These are phyloP conservation scores for Hippolais icterina DNA, from an alignment of 2,113 vertebrate genomes.

Conservation along the genomic window DNA sequence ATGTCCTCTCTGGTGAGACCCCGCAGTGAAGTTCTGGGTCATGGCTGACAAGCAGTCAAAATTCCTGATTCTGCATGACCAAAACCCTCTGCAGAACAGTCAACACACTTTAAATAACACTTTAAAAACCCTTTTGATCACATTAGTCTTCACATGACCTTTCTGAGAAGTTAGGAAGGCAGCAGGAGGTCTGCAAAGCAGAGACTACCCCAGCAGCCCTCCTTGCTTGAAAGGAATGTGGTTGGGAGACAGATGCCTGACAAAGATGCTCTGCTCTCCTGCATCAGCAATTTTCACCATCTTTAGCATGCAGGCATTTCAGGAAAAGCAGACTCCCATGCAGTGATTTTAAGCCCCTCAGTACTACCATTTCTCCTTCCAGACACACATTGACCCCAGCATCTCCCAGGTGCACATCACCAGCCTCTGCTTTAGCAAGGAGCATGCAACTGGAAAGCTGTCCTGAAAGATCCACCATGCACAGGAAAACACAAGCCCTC, in stretches of 20 bases:
- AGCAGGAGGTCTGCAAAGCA: neutral
- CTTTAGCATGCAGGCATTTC: neutral
- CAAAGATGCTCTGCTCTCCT: neutral
- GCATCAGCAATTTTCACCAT: constrained; percentile 35
- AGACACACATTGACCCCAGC: neutral
- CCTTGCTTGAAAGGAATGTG: constrained; percentile 2
- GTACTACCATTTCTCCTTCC: neutral
- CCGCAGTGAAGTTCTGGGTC: neutral
- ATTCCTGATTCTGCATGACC: neutral
- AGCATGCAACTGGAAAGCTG: neutral
- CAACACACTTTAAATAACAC: neutral
- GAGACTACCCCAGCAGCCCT: neutral
- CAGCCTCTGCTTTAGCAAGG: neutral
- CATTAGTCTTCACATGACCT: constrained; percentile 27
- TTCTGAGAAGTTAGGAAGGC: constrained; percentile 41
- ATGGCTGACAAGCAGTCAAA: neutral
- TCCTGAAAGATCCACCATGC: rapidly evolving
- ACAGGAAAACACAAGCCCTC: neutral
- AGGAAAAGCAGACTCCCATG: neutral
- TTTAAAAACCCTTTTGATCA: constrained; percentile 31
- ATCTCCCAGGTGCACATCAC: neutral
- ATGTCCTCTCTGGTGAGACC: neutral
- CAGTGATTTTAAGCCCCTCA: neutral
- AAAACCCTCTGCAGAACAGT: constrained; percentile 6
- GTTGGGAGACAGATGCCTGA: constrained; percentile 20